Percentiles rank a stretch among this genome's conserved stretches.
Conservation (phyloP, 2,888 invertebrate genomes). For the Idaea dimidiata region DNA sequence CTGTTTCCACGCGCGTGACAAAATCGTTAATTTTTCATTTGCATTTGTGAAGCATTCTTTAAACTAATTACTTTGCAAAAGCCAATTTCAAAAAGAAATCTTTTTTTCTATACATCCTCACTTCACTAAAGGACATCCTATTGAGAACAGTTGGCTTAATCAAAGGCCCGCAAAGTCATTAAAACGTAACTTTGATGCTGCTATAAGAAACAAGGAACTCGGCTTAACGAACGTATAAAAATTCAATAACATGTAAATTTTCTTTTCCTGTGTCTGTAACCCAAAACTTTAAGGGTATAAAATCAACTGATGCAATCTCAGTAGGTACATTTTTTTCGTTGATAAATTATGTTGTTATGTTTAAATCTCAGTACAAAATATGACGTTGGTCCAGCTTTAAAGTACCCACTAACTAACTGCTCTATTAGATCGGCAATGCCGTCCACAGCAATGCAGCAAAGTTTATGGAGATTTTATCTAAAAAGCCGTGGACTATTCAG, state of each 20-base stretch:
- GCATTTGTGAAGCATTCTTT: not conserved
- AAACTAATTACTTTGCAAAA: not conserved
- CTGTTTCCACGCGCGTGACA: not conserved
- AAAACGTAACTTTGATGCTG: slow-evolving; percentile 21
- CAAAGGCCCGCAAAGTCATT: slow-evolving; percentile 25
- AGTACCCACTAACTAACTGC: no score
- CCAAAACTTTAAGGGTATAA: slow-evolving; percentile 65
- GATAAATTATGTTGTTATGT: not conserved
- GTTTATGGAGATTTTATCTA: no score
- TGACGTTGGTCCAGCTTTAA: no score
- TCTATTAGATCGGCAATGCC: no score
- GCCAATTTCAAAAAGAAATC: not conserved
- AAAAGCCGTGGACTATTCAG: no score
- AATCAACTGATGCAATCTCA: slow-evolving; percentile 62
- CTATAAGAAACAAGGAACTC: slow-evolving; percentile 31
- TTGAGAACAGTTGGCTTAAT: slow-evolving; percentile 2
- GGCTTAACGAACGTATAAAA: slow-evolving; percentile 73
- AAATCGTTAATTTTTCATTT: not conserved
- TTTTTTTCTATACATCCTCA: not conserved
- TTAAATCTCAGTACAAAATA: not conserved
- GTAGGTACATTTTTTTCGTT: slow-evolving; percentile 10
- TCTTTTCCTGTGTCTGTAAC: slow-evolving; percentile 59
- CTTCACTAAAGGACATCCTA: not conserved
- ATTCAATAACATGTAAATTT: slow-evolving; percentile 80
- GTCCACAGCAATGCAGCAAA: no score